Evolutionary conservation across 1,140 invertebrate species (phyloP), one percentile per base, ranked within the genome.

Genomic region (Polypedilum vanderplanki): DNA sequence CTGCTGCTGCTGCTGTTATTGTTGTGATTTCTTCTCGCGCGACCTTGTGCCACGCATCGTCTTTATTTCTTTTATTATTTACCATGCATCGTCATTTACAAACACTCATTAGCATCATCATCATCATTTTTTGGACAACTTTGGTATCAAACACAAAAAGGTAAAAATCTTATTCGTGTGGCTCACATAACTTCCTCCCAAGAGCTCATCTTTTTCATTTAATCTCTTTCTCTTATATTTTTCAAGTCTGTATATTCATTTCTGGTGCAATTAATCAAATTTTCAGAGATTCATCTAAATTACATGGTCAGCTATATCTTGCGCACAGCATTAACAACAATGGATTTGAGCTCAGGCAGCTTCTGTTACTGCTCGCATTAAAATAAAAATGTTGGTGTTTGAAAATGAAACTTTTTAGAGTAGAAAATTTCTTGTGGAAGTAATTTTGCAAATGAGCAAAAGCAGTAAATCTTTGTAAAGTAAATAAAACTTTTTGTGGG

Each of bases 41-140:
- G 46, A 57, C n/a, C 3, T 57, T 4, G 46, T 46, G 41, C 41
- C 8, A 46, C 41, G 41, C 15, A 46, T 46, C 41, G 9, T 9
- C 41, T 15, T 12, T 46, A 15, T 46, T 9, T 46, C 41, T 46
- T 57, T 57, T n/a, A 15, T n/a, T 57, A 57, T n/a, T 57, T 57
- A 57, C 15, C n/a, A 57, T 57, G 46, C n/a, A 57, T 57, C 46
- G 12, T 57, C 46, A 33, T 33, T n/a, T n/a, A 57, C 12, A 57
- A 57, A 57, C 10, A 57, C n/a, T 57, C 46, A 57, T 57, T 57
- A 57, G 46, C 46, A 15, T 57, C 46, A 57, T 57, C n/a, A 57
- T 57, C 46, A 57, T 57, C n/a, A 57, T 57, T 57, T 33, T 33
- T 57, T 57, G n/a, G n/a, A 12, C 46, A 57, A 5, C 24, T 33